Percentiles rank a stretch among this genome's conserved stretches.
These are phyloP conservation scores for Heterocephalus glaber DNA, from an alignment of 2,113 vertebrate species.

Conservation along the genomic window DNA sequence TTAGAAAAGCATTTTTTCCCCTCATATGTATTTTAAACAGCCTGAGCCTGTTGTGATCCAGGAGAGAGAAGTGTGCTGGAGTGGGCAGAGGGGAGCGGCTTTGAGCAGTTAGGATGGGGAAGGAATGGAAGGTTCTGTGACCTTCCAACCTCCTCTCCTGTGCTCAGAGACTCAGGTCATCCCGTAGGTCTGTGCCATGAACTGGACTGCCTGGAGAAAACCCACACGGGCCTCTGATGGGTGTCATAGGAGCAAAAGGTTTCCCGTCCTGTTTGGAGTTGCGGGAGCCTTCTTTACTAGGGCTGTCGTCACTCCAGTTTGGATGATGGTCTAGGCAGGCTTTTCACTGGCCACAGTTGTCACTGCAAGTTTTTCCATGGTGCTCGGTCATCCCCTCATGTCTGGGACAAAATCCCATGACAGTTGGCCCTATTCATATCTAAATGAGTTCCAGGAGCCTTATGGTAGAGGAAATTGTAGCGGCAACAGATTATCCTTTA, in stretches of 20 bases:
- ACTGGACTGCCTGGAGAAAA: not conserved
- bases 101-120: not conserved
- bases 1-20: not conserved
- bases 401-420: slow-evolving; percentile 43
- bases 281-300: not conserved
- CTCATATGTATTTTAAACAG: not conserved
- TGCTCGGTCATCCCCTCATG: slow-evolving; percentile 32
- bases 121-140: not conserved
- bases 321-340: not conserved
- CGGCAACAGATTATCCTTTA: not conserved
- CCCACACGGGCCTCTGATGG: not conserved
- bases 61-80: not conserved
- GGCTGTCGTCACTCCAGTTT: not conserved
- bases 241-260: slow-evolving; percentile 3
- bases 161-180: not conserved
- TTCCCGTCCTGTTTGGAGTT: not conserved
- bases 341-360: slow-evolving; percentile 12
- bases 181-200: not conserved
- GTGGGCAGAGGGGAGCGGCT: not conserved
- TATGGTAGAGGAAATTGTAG: fast-evolving
- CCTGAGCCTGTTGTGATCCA: not conserved
- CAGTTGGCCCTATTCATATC: not conserved
- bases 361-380: not conserved
- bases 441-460: not conserved
- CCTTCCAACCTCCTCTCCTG: slow-evolving; percentile 11